Base-by-base conservation (phyloP, 2,113 vertebrate genomes). In the Urocitellus parryii region DNA sequence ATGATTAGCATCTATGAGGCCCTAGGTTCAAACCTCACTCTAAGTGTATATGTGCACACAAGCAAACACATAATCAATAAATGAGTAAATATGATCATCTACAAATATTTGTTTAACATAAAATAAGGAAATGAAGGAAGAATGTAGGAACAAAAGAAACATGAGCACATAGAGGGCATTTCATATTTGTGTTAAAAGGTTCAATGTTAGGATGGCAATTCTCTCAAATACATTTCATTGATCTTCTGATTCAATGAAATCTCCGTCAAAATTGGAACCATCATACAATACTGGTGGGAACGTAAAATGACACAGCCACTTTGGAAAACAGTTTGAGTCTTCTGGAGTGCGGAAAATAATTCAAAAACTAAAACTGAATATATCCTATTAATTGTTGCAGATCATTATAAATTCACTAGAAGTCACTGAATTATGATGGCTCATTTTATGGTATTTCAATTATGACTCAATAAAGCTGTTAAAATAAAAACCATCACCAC, bases 331-430 rank as follows among this genome's bases (percentile, higher is more conserved):
- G 53, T 45, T 42, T 32, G 61, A 63, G 39, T 91, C 73, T 77
- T 73, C 7, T 2, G 5, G 16, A 5, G 13, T 94, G 29, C 92
- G 63, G 11, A 91, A 91, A 94, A 88, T 79, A 68, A 45, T 91
- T 72, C 61, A 63, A 88, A 56, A 88, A 83, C 2, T 78, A 58
- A 58, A 22, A 58, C 56, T 24, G 7, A 58, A 58, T 22, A 58
- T 16, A 14, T 87, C 48, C 27, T 22, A 25, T 25, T 81, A 53
- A 87, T 94, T 34, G 56, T 0, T 61, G 20, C 12, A 0, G 24
- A 78, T 89, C 48, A 70, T 42, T 70, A 58, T 68, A 88, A 73
- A 67, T 77, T 70, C 80, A 86, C 87, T 81, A 94, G 91, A 96
- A 87, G 56, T 61, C 42, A 88, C 6, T 77, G 51, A 82, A 87